phyloP scores from a whole-genome alignment of 2,888 invertebrate species.

The Hirudinaria manillensis region DNA sequence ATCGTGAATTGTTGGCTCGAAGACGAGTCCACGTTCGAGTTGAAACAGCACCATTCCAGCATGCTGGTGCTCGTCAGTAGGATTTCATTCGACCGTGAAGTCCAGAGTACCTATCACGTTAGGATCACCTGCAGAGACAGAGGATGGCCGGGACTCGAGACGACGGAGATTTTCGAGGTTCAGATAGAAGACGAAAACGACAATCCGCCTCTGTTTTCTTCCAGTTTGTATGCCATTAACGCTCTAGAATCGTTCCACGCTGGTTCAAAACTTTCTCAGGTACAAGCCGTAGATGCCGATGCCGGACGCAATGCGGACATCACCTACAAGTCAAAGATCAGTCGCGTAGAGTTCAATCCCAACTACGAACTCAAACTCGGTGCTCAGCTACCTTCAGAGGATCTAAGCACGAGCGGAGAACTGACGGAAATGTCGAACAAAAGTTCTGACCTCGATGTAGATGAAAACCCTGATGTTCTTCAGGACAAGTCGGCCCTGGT shows the following conservation, averaged over 20 bases:
- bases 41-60: slow-evolving; percentile 30
- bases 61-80: slow-evolving; percentile 20
- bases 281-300: slow-evolving; percentile 44
- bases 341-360: slow-evolving; percentile 15
- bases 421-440: not conserved
- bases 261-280: slow-evolving; percentile 43
- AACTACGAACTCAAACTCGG: slow-evolving; percentile 13
- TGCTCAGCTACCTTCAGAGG: not conserved
- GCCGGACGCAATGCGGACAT: slow-evolving; percentile 6
- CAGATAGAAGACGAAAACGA: slow-evolving; percentile 48
- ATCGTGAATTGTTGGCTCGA: slow-evolving; percentile 47
- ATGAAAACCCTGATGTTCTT: not conserved
- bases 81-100: slow-evolving; percentile 45
- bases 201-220: slow-evolving; percentile 44
- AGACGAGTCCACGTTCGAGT: slow-evolving; percentile 35
- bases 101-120: slow-evolving; percentile 41
- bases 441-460: not conserved
- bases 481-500: not conserved
- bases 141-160: slow-evolving; percentile 44
- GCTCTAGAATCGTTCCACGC: slow-evolving; percentile 45
- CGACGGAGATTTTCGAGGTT: slow-evolving; percentile 43
- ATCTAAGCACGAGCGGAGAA: not conserved
- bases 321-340: slow-evolving; percentile 12
- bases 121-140: slow-evolving; percentile 46
- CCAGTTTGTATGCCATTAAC: slow-evolving; percentile 40